Percentiles rank a stretch among this genome's conserved stretches.
Evolutionary conservation across 1,140 invertebrate genomes (phyloP).

Genomic region (Triops cancriformis): DNA sequence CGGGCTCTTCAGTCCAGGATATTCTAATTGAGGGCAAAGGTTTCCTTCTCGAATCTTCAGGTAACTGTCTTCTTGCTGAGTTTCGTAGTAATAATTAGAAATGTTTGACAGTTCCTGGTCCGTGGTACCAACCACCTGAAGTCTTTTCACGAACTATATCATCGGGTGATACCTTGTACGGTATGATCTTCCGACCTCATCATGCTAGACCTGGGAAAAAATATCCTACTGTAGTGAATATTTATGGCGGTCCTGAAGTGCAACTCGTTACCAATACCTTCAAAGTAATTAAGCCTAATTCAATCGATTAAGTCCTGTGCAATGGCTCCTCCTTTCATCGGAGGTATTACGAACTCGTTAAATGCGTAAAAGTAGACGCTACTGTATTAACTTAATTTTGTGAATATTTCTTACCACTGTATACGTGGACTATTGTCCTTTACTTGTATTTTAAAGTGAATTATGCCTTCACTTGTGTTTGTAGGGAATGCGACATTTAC

Average conservation of each 20-base stretch:
- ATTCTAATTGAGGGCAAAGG: slow-evolving; percentile 56
- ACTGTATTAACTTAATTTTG: no score
- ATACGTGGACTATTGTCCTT: no score
- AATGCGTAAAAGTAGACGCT: slow-evolving; percentile 16
- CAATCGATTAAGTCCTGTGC: slow-evolving; percentile 24
- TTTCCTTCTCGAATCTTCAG: slow-evolving; percentile 56
- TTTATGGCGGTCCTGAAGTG: slow-evolving; percentile 96
- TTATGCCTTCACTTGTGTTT: slow-evolving; percentile 28
- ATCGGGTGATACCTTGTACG: slow-evolving; percentile 68
- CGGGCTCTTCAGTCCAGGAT: slow-evolving; percentile 53
- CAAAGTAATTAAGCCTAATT: slow-evolving; percentile 52
- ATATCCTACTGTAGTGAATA: slow-evolving; percentile 90
- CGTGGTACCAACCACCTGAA: slow-evolving; percentile 56
- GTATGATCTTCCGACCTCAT: slow-evolving; percentile 85
- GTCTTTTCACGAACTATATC: slow-evolving; percentile 61
- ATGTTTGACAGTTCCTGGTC: slow-evolving; percentile 41
- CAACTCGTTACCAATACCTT: slow-evolving; percentile 94
- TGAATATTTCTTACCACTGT: no score
- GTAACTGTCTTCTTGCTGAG: slow-evolving; percentile 34
- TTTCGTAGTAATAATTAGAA: neutral
- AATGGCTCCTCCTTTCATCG: neutral
- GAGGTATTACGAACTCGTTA: slow-evolving; percentile 21
- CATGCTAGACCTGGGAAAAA: slow-evolving; percentile 63
- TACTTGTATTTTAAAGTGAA: no score
- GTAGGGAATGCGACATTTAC: slow-evolving; percentile 76